These are phyloP conservation scores for Trochalopteron elliotii DNA, from an alignment of 2,113 vertebrate genomes.

Conservation along the genomic window DNA sequence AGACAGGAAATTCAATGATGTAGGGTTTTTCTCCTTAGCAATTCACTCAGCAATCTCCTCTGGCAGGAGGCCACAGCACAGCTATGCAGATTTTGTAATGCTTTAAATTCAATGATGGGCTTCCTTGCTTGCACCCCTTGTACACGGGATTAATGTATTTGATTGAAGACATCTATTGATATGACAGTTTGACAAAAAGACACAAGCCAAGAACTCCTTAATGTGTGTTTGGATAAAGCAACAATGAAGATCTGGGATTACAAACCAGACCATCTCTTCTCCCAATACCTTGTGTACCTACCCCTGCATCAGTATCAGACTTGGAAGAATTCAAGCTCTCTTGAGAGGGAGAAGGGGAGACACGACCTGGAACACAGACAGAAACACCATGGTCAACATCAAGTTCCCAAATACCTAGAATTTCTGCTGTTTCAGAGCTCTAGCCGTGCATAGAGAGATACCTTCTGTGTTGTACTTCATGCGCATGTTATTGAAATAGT, in stretches of 20 bases:
- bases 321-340: conserved; percentile 98
- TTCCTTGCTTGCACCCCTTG: no score
- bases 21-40: neutral
- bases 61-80: neutral
- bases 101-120: neutral
- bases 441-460: conserved; percentile 9
- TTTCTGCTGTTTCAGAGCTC: neutral
- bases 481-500: conserved; percentile 99
- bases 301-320: conserved; percentile 92
- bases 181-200: neutral
- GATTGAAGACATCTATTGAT: neutral
- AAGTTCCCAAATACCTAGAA: neutral
- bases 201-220: neutral
- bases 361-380: conserved; percentile 82
- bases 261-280: neutral
- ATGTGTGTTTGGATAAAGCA: neutral
- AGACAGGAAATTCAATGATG: neutral
- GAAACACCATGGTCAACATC: neutral
- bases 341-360: conserved; percentile 97
- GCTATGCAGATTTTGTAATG: neutral
- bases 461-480: conserved; percentile 99
- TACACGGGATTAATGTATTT: neutral
- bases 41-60: neutral
- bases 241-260: neutral
- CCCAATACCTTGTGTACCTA: conserved; percentile 42